Conservation (phyloP, 1,140 invertebrate genomes). For the Lepidurus arcticus region DNA sequence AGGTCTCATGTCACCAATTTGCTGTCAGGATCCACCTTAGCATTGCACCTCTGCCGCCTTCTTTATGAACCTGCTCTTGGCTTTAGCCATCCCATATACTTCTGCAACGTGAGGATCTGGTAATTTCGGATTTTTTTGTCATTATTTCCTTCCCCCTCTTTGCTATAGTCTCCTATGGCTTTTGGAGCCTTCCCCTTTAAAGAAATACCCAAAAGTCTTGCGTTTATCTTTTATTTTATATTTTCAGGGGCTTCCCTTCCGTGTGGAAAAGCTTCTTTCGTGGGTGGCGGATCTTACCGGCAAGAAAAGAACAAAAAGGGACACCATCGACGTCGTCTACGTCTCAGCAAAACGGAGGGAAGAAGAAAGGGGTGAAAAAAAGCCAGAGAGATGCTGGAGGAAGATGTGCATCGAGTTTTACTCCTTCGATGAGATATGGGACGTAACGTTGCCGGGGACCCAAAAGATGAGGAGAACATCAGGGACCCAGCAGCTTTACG, state of each 20-base stretch:
- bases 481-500: background rate
- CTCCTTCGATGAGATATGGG: conserved; percentile 6
- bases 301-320: too few species aligned
- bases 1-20: conserved; percentile 20
- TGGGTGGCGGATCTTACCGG: too few species aligned
- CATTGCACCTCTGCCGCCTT: background rate
- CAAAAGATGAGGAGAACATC: conserved; percentile 1
- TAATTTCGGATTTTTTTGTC: background rate
- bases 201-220: too few species aligned
- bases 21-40: conserved; percentile 17
- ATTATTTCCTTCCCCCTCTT: background rate
- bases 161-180: background rate
- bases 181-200: too few species aligned
- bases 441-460: background rate
- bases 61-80: background rate
- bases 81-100: background rate
- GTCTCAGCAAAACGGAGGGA: too few species aligned
- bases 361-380: background rate
- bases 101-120: background rate
- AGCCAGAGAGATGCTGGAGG: too few species aligned
- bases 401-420: background rate
- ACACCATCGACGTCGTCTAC: too few species aligned
- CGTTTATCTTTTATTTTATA: too few species aligned
- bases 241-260: too few species aligned
- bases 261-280: too few species aligned